Evolutionary conservation across 2,113 vertebrate species (phyloP).

Genomic region (Baryphthengus martii): DNA sequence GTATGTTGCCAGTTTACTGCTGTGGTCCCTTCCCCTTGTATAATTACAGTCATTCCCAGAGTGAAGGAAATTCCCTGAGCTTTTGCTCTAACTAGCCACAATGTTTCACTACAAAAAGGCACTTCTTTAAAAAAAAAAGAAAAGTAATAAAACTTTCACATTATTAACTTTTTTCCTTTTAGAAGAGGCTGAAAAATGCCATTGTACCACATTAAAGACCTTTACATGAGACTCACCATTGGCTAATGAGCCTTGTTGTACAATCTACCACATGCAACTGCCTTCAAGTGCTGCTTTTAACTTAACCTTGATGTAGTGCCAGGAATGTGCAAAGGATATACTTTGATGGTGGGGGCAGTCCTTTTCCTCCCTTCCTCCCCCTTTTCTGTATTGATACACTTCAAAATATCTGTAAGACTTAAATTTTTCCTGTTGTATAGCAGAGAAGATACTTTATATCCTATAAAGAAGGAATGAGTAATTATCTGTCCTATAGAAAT

Average conservation of each 20-base stretch:
- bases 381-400: background rate
- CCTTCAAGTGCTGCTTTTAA: conserved; percentile 75
- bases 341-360: conserved; percentile 50
- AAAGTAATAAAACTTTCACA: conserved; percentile 86
- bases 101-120: conserved; percentile 73
- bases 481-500: background rate
- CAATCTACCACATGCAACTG: conserved; percentile 74
- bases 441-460: background rate
- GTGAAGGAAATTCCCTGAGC: conserved; percentile 86
- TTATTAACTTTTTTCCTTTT: conserved; percentile 87
- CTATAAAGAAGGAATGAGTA: background rate
- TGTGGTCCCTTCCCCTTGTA: conserved; percentile 62
- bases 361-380: background rate
- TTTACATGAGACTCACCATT: conserved; percentile 73
- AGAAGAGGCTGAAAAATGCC: conserved; percentile 80
- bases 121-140: conserved; percentile 81
- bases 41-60: conserved; percentile 78
- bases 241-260: conserved; percentile 84
- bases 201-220: conserved; percentile 82
- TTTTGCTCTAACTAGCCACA: conserved; percentile 75
- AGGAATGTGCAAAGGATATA: conserved; percentile 74
- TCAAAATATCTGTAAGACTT: conserved; percentile 6
- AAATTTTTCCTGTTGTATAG: conserved; percentile 8
- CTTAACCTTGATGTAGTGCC: conserved; percentile 83
- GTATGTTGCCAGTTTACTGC: conserved; percentile 65